Base-by-base conservation (phyloP, 2,797 vertebrate genomes). In the Denticeps clupeoides region DNA sequence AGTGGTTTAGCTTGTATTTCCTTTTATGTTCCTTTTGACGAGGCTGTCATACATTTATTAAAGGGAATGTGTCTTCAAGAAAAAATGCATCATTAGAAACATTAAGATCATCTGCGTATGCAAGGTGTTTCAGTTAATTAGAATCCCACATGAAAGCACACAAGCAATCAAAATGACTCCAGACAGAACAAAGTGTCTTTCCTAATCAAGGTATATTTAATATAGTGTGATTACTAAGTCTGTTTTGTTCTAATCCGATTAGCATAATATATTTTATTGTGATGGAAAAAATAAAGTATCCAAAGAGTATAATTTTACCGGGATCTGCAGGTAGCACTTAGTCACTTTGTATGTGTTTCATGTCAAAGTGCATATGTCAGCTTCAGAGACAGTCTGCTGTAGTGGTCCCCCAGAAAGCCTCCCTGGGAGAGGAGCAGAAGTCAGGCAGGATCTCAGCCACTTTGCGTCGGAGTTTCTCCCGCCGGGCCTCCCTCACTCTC, bases 401-500 rank as follows among this genome's bases (percentile, higher is more conserved):
- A 5, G 0, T 5, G 5, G 31, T 58, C 19, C 55, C 45, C 58
- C 50, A 38, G 28, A 51, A 43, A 46, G 31, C 26, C 37, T 47
- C 62, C 33, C 35, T 19, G 2, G 62, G 67, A 55, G 64, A 57
- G 0, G 41, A 48, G 52, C 56, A 72, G 68, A 94, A 98, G 65
- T 94, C 83, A 0, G 91, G 90, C 22, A 99, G 83, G 62, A 97
- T 86, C 67, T 90, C 84, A 0, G 82, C 62, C 37, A 97, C 92
- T 70, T 65, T 92, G 45, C 77, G 81, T 1, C 83, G 82, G 37
- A 99, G 81, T 50, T 71, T 73, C 33, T 86, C 71, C 59, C 86
- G 74, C 12, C 88, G 78, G 58, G 65, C 68, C 46, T 93, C 88
- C 64, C 75, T 85, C 59, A 73, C 61, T 40, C 73, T 79, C 59